Conservation (phyloP, 2,797 vertebrate species). For the Hephaestus fuliginosus region DNA sequence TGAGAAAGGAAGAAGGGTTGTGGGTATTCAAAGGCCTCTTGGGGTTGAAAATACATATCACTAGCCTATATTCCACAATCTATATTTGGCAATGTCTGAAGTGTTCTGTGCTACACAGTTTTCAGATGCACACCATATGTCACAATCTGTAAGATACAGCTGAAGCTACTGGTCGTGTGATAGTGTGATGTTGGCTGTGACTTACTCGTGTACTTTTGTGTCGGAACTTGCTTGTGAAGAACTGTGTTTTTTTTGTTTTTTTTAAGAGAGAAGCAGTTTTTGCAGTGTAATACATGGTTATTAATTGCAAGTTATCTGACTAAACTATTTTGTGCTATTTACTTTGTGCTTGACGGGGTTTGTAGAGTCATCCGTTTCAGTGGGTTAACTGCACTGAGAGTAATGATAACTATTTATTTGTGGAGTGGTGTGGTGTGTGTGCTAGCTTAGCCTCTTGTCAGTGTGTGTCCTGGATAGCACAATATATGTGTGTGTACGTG, state of each 20-base stretch:
- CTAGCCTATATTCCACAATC: constrained; percentile 51
- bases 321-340: neutral
- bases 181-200: constrained; percentile 26
- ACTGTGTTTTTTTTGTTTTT: neutral
- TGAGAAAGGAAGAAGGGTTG: constrained; percentile 36
- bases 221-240: constrained; percentile 10
- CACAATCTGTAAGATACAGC: constrained; percentile 43
- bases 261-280: neutral
- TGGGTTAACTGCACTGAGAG: constrained; percentile 23
- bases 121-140: constrained; percentile 65
- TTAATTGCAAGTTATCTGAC: neutral
- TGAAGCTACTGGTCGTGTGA: constrained; percentile 43
- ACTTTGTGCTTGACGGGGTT: neutral
- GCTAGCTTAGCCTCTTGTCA: neutral
- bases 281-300: neutral
- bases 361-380: neutral
- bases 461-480: constrained; percentile 39
- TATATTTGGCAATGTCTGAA: constrained; percentile 60
- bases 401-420: constrained; percentile 21
- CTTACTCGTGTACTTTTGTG: neutral
- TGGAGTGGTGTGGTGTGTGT: neutral
- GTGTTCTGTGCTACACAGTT: constrained; percentile 44
- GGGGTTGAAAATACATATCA: constrained; percentile 56
- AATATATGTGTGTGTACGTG: neutral
- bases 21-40: constrained; percentile 43